Evolutionary conservation across 2,797 vertebrate genomes (phyloP), one percentile per base, ranked within the genome.

Genomic region (Oryzias dopingdopingensis): DNA sequence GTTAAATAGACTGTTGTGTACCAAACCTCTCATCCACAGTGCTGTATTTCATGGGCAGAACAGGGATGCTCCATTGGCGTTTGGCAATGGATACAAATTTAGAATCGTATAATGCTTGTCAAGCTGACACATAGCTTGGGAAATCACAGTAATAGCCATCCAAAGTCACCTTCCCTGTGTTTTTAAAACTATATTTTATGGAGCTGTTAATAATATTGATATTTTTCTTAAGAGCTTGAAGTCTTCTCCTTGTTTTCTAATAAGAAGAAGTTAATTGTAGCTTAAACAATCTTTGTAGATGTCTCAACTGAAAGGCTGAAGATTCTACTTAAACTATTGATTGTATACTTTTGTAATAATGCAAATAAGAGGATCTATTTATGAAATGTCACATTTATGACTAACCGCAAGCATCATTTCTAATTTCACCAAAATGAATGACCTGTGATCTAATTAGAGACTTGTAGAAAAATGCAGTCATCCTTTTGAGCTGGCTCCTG

Each of bases 111-210:
- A 79, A 75, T 73, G 65, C 73, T 66, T 62, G 59, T 66, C 71
- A 65, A 67, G 65, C 57, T 82, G 72, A 82, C 67, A 41, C 53
- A 71, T 56, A 50, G 70, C 67, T 59, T 65, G 64, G 56, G 59
- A 79, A 75, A 77, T 84, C 65, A 78, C 60, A 49, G 54, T 79
- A 78, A 76, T 82, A 70, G 62, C 76, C 73, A 58, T 67, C 54
- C 80, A 81, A 83, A 80, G 77, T 79, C 82, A 83, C 77, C 69
- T 79, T 84, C 65, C 65, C 65, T 16, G 0, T 73, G 77, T 81
- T 85, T 81, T 62, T 59, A 56, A 55, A 29, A 68, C 67, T 54
- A 62, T 72, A 54, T 56, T 48, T 70, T 56, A 22, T 53, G 22
- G n/a, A 64, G 65, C 55, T 67, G 40, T 60, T 55, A 17, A 47